Evolutionary conservation across 2,888 invertebrate species (phyloP).

Genomic region (Phrixothrix hirtus): DNA sequence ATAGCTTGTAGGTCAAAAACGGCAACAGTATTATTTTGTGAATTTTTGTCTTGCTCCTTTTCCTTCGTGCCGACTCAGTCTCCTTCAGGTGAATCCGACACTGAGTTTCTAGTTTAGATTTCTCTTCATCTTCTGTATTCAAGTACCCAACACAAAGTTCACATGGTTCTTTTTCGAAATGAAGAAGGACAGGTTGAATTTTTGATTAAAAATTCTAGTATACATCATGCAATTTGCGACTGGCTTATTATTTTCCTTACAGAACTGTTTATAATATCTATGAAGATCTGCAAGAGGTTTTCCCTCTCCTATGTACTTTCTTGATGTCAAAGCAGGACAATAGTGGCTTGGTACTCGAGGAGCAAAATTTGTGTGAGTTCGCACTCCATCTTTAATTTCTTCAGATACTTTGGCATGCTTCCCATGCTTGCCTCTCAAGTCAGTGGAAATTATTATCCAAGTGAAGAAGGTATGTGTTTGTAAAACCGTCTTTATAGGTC

Average conservation of each 20-base stretch:
- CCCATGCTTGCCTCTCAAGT: constrained; percentile 40
- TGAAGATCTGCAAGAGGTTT: constrained; percentile 36
- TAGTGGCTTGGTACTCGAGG: constrained; percentile 41
- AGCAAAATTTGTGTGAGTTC: constrained; percentile 38
- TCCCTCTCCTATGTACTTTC: constrained; percentile 41
- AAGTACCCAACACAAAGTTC: background rate
- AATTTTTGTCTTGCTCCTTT: constrained; percentile 1
- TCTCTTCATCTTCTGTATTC: background rate
- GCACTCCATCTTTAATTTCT: constrained; percentile 33
- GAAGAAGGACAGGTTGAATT: constrained; percentile 1
- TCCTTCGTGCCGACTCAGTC: background rate
- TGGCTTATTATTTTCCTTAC: constrained; percentile 26
- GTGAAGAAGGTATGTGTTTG: constrained; percentile 12
- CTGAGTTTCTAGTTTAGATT: background rate
- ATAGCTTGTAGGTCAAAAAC: constrained; percentile 1
- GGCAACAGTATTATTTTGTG: background rate
- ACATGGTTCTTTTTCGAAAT: constrained; percentile 1
- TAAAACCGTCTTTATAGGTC: constrained; percentile 23
- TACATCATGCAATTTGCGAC: constrained; percentile 26
- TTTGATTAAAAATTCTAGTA: constrained; percentile 14
- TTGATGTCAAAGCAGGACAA: constrained; percentile 32
- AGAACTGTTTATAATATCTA: constrained; percentile 36
- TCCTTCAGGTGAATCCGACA: background rate
- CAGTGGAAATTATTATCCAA: constrained; percentile 32
- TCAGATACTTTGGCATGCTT: constrained; percentile 34